Base-by-base conservation (phyloP, 2,888 invertebrate genomes). In the Noctua janthina region DNA sequence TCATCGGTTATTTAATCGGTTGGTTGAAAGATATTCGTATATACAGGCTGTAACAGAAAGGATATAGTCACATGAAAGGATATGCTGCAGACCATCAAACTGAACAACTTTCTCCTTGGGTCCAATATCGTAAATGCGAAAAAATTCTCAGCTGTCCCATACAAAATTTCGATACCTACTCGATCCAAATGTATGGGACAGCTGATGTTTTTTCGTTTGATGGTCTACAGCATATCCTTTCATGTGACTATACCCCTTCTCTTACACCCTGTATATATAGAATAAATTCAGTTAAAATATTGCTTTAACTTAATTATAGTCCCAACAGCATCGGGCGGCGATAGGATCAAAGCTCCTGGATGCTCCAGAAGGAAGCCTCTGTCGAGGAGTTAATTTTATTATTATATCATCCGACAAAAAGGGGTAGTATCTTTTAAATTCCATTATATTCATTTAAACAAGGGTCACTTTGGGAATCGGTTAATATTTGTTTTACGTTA, bases 401-500 rank as follows among this genome's bases (percentile, higher is more conserved):
- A 67, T 59, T 17, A 39, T 23, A 78, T n/a, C 15, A 56, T 64
- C 54, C 46, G 1, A 79, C 54, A 49, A n/a, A 68, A 68, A 84
- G 5, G 62, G 68, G 29, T 68, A n/a, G 79, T 69, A 29, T 29
- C 23, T 56, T 62, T 56, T 81, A 79, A 70, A 69, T 69, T 78
- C 46, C 69, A 69, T 62, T 46, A n/a, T 46, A 39, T 56, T 56
- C 39, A 56, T 39, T n/a, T 35, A 66, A 56, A 49, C 51, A 39
- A 67, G 43, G 67, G 62, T 49, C 56, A 49, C 43, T 23, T n/a
- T 17, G 62, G 64, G 54, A 43, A 43, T 49, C 64, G 43, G 10
- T 39, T 15, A 39, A 54, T 82, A 75, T 68, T 74, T 72, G 67
- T 82, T 68, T 86, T 23, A 49, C 46, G 17, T 62, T 82, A 71